These are phyloP conservation scores for Aplodontia rufa DNA, from an alignment of 2,113 vertebrate genomes.

Conservation along the genomic window DNA sequence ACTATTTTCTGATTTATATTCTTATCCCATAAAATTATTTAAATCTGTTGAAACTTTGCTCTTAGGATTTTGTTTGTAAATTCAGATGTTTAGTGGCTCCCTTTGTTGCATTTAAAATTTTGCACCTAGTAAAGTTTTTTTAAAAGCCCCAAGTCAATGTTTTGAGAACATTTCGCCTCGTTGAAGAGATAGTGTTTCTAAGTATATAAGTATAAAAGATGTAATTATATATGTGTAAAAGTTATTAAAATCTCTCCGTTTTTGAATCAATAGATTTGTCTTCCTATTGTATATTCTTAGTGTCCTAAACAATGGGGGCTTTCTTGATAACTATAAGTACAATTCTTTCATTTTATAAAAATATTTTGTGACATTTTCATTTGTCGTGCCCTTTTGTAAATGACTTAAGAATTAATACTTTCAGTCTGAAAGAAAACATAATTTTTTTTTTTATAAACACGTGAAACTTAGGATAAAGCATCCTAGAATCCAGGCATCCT, in stretches of 20 bases:
- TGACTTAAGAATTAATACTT: not conserved
- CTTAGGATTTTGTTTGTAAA: conserved; percentile 48
- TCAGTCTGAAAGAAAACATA: not conserved
- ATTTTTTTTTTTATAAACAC: not conserved
- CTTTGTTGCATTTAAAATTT: conserved; percentile 17
- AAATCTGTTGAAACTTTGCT: conserved; percentile 14
- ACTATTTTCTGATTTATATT: conserved; percentile 37
- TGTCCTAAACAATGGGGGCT: not conserved
- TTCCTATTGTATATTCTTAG: not conserved
- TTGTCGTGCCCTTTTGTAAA: not conserved
- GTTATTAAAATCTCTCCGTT: not conserved
- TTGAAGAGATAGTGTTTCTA: conserved; percentile 28
- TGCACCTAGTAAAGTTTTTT: not conserved
- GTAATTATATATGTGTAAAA: not conserved
- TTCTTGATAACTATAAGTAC: not conserved
- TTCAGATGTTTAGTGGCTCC: conserved; percentile 31
- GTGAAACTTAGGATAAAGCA: not conserved
- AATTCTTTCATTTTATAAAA: not conserved
- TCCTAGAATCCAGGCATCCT: not conserved
- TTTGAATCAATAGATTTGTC: not conserved
- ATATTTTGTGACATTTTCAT: not conserved
- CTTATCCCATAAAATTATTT: not conserved
- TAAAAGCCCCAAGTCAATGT: not conserved
- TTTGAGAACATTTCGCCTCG: conserved; percentile 18
- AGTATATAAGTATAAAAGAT: not conserved